Percentiles rank a stretch among this genome's conserved stretches.
Evolutionary conservation across 2,888 invertebrate genomes (phyloP).

Genomic region (Oscheius sp.): DNA sequence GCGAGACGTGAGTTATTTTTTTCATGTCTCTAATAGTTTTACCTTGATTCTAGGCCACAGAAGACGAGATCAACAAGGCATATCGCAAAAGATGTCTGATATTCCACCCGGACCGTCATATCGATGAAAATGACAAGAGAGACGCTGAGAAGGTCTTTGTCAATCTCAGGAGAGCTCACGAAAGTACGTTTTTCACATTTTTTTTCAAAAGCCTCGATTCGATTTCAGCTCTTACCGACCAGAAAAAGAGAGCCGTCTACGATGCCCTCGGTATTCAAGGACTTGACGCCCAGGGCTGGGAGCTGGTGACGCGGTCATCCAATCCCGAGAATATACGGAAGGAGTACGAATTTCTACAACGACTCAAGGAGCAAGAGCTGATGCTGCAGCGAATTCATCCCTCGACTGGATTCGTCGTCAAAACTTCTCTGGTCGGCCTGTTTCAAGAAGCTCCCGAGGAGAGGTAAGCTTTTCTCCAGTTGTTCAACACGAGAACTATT

Average conservation of each 20-base stretch:
- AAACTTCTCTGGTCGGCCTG: slow-evolving; percentile 63
- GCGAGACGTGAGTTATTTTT: slow-evolving; percentile 58
- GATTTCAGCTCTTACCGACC: slow-evolving; percentile 85
- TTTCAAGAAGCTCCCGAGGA: slow-evolving; percentile 65
- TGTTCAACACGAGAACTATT: too few species aligned
- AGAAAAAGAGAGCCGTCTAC: slow-evolving; percentile 93
- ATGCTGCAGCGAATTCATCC: slow-evolving; percentile 92
- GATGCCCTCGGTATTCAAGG: slow-evolving; percentile 90
- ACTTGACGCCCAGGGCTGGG: slow-evolving; percentile 91
- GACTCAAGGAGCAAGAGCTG: slow-evolving; percentile 87
- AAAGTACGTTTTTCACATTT: slow-evolving; percentile 78
- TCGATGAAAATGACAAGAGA: slow-evolving; percentile 83
- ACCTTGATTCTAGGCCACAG: slow-evolving; percentile 82
- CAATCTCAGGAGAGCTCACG: slow-evolving; percentile 91
- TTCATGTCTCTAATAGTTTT: not conserved
- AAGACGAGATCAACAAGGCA: slow-evolving; percentile 91
- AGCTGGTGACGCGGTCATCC: slow-evolving; percentile 79
- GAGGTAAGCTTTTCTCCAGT: slow-evolving; percentile 40
- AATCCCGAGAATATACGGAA: slow-evolving; percentile 95
- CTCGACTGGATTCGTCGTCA: slow-evolving; percentile 75
- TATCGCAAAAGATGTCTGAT: slow-evolving; percentile 90
- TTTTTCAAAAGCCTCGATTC: not conserved
- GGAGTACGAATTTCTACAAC: slow-evolving; percentile 87
- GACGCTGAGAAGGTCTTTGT: slow-evolving; percentile 93
- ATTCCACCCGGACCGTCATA: slow-evolving; percentile 97